Evolutionary conservation across 2,888 invertebrate species (phyloP), one percentile per base, ranked within the genome.

Genomic region (Dryadula phaetusa): DNA sequence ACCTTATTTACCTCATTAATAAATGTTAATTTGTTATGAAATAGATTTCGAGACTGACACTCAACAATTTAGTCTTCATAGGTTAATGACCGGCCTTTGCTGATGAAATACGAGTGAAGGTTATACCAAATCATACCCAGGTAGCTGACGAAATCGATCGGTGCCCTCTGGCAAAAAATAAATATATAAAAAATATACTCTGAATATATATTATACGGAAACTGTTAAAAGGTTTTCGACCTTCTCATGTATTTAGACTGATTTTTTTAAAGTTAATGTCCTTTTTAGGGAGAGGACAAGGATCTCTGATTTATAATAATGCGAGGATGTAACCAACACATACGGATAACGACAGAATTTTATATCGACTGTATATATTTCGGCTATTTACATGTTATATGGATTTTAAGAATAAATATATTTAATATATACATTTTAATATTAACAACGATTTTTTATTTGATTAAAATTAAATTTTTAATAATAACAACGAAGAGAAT

Each of bases 71-170:
- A 80, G 64, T 70, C 64, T 75, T 76, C 73, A 73, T 62, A 81
- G 88, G 82, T 89, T 86, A 83, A 73, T 76, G 90, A 84, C 87
- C 90, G 76, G 80, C 77, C 75, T 78, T 79, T 81, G 76, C 79
- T 86, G 85, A 87, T 83, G 86, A 86, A 86, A 85, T 84, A 84
- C 77, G 74, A 73, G 70, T 80, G 86, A 89, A 89, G 89, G 87
- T 88, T 85, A 84, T 82, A 81, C 79, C 80, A 77, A 75, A 80
- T 72, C 79, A 77, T 75, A 76, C 71, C 81, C 85, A 88, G 85
- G 86, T 81, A 84, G 71, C 74, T 70, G 72, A 81, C 74, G 76
- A 75, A 75, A 74, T 73, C 71, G 77, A 77, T 74, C 82, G 76
- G 77, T 79, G 82, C 83, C 83, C 83, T 84, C 82, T 76, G 70